Evolutionary conservation across 2,888 invertebrate species (phyloP).

Genomic region (Epinotia ramella): DNA sequence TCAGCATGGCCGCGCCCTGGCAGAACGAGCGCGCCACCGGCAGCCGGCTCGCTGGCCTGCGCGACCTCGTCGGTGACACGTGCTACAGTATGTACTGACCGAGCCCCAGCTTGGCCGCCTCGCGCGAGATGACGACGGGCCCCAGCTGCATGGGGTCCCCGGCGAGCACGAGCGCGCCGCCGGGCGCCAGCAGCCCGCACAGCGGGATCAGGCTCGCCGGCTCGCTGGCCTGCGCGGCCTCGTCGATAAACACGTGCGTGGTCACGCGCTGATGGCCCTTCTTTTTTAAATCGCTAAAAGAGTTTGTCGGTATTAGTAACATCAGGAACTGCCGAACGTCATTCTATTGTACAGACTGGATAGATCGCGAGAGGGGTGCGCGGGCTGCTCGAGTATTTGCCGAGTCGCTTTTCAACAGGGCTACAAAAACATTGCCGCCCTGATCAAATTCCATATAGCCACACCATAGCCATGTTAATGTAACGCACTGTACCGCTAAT

Average conservation of each 20-base stretch:
- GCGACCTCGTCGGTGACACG: no score
- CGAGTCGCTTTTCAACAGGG: no score
- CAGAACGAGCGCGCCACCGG: not conserved
- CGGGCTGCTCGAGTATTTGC: no score
- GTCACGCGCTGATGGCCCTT: constrained; percentile 68
- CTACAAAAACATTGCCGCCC: no score
- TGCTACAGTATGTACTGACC: constrained; percentile 68
- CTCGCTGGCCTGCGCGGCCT: constrained; percentile 90
- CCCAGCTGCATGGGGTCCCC: constrained; percentile 95
- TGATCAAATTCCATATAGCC: no score
- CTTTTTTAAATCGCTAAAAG: constrained; percentile 42
- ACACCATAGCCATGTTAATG: no score
- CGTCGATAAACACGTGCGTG: constrained; percentile 94
- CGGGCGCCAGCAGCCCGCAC: constrained; percentile 77
- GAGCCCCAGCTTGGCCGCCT: constrained; percentile 87
- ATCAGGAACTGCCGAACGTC: no score
- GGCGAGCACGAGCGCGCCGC: constrained; percentile 86
- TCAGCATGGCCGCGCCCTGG: not conserved
- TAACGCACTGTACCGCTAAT: no score
- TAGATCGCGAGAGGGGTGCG: no score
- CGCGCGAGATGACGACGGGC: constrained; percentile 88
- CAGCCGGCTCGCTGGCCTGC: not conserved
- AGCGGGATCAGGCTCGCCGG: constrained; percentile 92
- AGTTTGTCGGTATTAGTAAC: not conserved
- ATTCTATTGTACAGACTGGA: no score